Evolutionary conservation across 2,888 invertebrate species (phyloP).

Genomic region (Pristionchus arcanus): DNA sequence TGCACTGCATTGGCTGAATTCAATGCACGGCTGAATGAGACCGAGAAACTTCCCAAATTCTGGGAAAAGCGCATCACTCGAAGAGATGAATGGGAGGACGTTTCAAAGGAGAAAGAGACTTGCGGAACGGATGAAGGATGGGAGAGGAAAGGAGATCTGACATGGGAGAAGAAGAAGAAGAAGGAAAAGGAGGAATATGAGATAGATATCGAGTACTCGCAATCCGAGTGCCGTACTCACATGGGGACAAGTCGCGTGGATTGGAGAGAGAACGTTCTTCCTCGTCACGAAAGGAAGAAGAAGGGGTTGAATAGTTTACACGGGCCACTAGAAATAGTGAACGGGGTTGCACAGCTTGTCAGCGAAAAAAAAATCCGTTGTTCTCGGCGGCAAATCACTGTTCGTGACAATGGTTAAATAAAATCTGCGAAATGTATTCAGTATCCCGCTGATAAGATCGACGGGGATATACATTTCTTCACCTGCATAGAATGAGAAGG

Average conservation of each 20-base stretch:
- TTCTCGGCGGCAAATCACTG: too few relatives aligned
- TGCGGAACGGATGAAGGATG: conserved; percentile 8
- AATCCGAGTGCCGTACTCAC: background rate
- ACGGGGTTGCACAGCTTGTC: too few relatives aligned
- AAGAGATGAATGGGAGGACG: background rate
- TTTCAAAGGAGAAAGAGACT: background rate
- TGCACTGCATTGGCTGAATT: too few relatives aligned
- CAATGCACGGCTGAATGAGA: conserved; percentile 10
- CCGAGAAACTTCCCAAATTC: background rate
- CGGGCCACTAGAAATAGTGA: too few relatives aligned
- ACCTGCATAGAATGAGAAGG: too few relatives aligned
- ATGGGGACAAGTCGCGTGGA: background rate
- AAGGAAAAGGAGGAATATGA: background rate
- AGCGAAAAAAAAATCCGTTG: too few relatives aligned
- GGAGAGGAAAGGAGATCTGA: background rate
- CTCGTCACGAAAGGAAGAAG: background rate
- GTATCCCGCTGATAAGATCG: too few relatives aligned
- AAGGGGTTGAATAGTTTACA: background rate
- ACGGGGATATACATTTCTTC: too few relatives aligned
- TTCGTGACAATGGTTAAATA: too few relatives aligned
- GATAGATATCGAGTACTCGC: background rate
- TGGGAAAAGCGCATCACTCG: background rate
- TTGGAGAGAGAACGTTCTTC: background rate
- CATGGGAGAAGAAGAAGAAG: background rate
- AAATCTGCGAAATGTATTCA: too few relatives aligned